Percentiles rank a stretch among this genome's conserved stretches.
Conservation (phyloP, 2,797 vertebrate species). For the Neomorphus geoffroyi region DNA sequence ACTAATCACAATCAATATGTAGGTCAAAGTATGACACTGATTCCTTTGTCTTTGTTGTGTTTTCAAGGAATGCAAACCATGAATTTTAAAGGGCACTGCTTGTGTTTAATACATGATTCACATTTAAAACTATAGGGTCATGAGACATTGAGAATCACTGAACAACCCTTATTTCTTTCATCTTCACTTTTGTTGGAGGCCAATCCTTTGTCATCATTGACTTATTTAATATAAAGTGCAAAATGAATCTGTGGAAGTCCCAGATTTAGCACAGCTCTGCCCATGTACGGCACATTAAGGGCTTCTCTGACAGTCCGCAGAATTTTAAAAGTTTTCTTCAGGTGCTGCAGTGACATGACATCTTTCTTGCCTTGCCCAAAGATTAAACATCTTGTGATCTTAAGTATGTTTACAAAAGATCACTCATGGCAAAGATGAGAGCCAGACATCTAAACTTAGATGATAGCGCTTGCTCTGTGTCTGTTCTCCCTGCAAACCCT, state of each 20-base stretch:
- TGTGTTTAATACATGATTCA: not conserved
- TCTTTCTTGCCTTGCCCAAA: slow-evolving; percentile 14
- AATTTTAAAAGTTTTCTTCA: slow-evolving; percentile 42
- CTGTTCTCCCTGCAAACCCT: not conserved
- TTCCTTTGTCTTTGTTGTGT: not conserved
- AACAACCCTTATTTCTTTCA: not conserved
- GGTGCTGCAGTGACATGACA: slow-evolving; percentile 10
- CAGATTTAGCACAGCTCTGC: not conserved
- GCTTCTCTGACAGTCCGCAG: slow-evolving; percentile 26
- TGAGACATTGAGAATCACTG: not conserved
- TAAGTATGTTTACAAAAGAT: slow-evolving; percentile 48
- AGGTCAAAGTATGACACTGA: not conserved
- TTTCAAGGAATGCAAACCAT: not conserved
- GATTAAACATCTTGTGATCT: slow-evolving; percentile 48
- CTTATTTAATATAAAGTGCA: not conserved
- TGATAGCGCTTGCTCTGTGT: slow-evolving; percentile 21
- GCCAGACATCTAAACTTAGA: slow-evolving; percentile 14
- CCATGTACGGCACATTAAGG: not conserved
- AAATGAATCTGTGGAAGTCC: not conserved
- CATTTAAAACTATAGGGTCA: not conserved
- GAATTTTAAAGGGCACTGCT: not conserved
- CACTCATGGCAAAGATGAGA: slow-evolving; percentile 40
- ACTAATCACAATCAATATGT: not conserved
- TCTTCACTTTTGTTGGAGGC: not conserved
- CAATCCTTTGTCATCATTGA: not conserved